Base-by-base conservation (phyloP, 2,888 invertebrate genomes). In the Cabera pusaria region DNA sequence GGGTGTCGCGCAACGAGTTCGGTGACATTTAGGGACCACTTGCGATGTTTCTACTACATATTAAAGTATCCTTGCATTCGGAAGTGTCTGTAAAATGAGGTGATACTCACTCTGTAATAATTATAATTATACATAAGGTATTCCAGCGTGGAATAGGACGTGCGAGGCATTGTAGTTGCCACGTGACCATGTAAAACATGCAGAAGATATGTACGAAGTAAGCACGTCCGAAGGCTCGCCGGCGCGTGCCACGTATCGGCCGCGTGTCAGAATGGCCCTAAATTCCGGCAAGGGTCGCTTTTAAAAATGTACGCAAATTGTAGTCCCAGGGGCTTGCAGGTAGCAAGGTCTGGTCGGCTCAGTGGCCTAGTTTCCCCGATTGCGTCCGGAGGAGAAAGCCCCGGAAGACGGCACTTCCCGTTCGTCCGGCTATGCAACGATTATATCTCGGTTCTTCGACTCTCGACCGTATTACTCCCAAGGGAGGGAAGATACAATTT, bases 301-400 rank as follows among this genome's bases (percentile, higher is more conserved):
- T 52, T 64, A 66, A 66, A 66, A 62, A 66, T 69, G 60, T 60
- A 66, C 55, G 60, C 49, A 55, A 59, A 66, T 61, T 43, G 53
- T 40, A 28, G 14, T 25, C 34, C 31, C 25, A 2, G 20, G 34
- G 25, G 34, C 6, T 6, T 20, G 6, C 25, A 31, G 25, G 28
- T 36, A 36, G 8, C 14, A 2, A 3, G 14, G 4, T 14, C 5
- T 4, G 27, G 11, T 11, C 5, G 21, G 26, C n/a, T 7, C 26
- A 8, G 21, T 22, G 27, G 7, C 36, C 36, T 36, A 36, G 7
- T 28, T 34, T 26, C 3, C 10, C 5, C 16, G 8, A 16, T 28
- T 11, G 6, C 20, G 3, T 21, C 8, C 8, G 8, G 7, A 14
- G 4, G 16, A 16, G 6, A n/a, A 28, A 18, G 7, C 17, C 21